Evolutionary conservation across 2,797 vertebrate species (phyloP).

Genomic region (Anabacerthia variegaticeps): DNA sequence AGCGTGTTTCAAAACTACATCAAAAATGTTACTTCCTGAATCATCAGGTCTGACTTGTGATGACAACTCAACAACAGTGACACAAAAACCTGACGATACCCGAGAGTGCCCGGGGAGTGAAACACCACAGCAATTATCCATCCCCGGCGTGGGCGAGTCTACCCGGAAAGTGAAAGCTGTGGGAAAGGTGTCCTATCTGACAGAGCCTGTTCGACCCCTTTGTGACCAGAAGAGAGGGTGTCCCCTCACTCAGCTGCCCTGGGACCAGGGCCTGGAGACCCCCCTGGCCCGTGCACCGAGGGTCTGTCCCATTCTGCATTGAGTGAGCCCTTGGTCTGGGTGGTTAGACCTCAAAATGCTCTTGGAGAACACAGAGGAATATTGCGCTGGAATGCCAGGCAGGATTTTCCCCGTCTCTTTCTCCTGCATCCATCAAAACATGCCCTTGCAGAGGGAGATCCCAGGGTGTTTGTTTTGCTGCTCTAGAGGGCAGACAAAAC

Average conservation of each 20-base stretch:
- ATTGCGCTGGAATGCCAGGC: background rate
- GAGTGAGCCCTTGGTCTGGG: background rate
- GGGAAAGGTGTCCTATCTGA: background rate
- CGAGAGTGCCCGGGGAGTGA: slow-evolving; percentile 30
- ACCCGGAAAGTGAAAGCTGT: slow-evolving; percentile 34
- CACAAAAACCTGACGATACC: slow-evolving; percentile 24
- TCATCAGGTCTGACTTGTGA: slow-evolving; percentile 68
- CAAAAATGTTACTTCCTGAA: slow-evolving; percentile 66
- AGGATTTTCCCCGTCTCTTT: background rate
- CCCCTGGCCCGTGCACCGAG: rapidly evolving
- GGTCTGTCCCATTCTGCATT: rapidly evolving
- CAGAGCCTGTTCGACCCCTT: background rate
- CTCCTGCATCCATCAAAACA: background rate
- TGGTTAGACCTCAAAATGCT: rapidly evolving
- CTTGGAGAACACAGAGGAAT: background rate
- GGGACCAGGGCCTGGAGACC: background rate
- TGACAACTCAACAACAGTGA: slow-evolving; percentile 39
- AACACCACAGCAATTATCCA: slow-evolving; percentile 25
- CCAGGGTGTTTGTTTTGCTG: background rate
- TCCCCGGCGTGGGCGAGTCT: background rate
- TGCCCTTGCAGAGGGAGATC: background rate
- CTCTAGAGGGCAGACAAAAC: background rate
- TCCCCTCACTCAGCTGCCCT: background rate
- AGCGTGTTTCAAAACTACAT: slow-evolving; percentile 59
- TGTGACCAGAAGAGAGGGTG: background rate